Base-by-base conservation (phyloP, 2,113 vertebrate species). In the Plotosus lineatus region DNA sequence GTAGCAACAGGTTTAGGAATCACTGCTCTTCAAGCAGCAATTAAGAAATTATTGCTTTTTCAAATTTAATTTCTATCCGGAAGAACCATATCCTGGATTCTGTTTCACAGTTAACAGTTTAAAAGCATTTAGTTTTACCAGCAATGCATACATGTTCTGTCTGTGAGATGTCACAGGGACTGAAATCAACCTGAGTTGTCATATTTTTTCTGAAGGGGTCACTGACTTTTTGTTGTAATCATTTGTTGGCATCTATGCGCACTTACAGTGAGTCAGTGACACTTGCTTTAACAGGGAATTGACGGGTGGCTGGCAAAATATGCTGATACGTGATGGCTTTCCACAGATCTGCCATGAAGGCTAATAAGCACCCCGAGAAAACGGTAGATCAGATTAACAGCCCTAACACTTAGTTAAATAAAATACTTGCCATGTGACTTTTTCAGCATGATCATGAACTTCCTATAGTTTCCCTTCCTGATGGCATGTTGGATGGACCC, bases 331-430 rank as follows among this genome's bases (percentile, higher is more conserved):
- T 40, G 53, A 77, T 83, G 44, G 56, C 69, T 78, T 81, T 74
- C 58, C 4, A 10, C 61, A 50, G 58, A 74, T 56, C 74, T 23
- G 48, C 10, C 12, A n/a, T 46, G 14, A 73, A 51, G 61, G 75
- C 55, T 83, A 86, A 83, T 78, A 71, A 58, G 56, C 82, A 71
- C 72, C 53, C 28, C 17, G 75, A 69, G 78, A 81, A 78, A 78
- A 76, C 50, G 63, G 79, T 73, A 33, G 23, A 75, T 71, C 48
- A 61, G 76, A 50, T 63, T 65, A 73, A 81, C n/a, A 48, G 17
- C 21, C 56, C 44, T 38, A 36, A 36, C 56, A 55, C 6, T 58
- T 60, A 78, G 65, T 58, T 60, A 78, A 73, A 63, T 6, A 56
- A 48, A 36, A 78, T 46, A 33, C n/a, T 53, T 26, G 31, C 7